These are phyloP conservation scores for Contarinia nasturtii DNA, from an alignment of 1,140 invertebrate species.

Conservation along the genomic window DNA sequence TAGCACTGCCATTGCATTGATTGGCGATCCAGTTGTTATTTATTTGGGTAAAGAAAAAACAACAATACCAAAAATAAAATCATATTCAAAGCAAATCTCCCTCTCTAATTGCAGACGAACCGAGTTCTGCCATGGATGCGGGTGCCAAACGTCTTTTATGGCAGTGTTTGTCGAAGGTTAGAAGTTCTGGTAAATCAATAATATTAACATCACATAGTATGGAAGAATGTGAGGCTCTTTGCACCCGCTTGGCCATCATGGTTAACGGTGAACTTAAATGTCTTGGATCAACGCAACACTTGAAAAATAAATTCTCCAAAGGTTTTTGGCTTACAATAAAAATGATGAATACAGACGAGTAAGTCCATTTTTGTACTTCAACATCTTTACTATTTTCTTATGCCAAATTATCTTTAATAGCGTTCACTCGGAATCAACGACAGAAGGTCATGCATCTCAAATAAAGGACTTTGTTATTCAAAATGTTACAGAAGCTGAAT, in stretches of 20 bases:
- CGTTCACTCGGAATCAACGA: background rate
- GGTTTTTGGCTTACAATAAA: constrained; percentile 8
- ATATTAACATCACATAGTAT: constrained; percentile 57
- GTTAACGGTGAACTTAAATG: constrained; percentile 53
- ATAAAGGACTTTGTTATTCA: no score
- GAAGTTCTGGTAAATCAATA: constrained; percentile 42
- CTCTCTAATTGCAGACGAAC: constrained; percentile 16
- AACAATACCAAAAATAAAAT: constrained; percentile 13
- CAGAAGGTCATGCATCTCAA: no score
- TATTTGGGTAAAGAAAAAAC: constrained; percentile 66
- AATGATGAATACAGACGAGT: background rate
- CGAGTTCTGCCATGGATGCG: constrained; percentile 51
- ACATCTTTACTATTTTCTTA: background rate
- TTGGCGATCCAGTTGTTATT: constrained; percentile 66
- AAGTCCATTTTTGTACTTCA: background rate
- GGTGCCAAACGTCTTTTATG: constrained; percentile 61
- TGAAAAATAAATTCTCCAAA: constrained; percentile 39
- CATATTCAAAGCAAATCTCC: background rate
- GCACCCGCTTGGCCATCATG: constrained; percentile 64
- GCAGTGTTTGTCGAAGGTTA: constrained; percentile 41
- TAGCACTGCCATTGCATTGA: constrained; percentile 70
- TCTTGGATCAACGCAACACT: constrained; percentile 39
- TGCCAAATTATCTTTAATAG: background rate
- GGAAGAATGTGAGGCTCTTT: constrained; percentile 69
- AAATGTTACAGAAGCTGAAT: no score